These are phyloP conservation scores for Caloenas nicobarica DNA, from an alignment of 2,113 vertebrate genomes.

Conservation along the genomic window DNA sequence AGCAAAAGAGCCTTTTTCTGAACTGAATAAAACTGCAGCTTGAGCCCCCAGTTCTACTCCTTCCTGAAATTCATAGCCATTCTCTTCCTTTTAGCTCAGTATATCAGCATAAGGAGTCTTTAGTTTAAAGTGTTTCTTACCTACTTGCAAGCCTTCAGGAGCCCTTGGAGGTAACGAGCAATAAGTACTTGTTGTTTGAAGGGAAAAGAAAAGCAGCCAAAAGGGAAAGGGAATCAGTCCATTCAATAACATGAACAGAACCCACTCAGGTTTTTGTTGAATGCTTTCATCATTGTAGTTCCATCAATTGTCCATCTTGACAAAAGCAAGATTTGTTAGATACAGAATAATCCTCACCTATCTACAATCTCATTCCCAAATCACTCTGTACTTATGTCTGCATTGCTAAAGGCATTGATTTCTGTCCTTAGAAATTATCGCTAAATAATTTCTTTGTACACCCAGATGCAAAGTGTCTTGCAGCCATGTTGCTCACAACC, in stretches of 20 bases:
- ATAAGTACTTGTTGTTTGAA: not conserved
- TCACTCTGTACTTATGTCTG: not conserved
- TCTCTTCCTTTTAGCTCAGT: not conserved
- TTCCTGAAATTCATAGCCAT: not conserved
- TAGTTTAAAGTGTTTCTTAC: not conserved
- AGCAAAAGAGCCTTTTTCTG: not conserved
- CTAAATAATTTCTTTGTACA: not conserved
- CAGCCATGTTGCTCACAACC: not conserved
- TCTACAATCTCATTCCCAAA: not conserved
- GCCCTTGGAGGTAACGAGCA: not conserved
- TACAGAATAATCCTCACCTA: not conserved
- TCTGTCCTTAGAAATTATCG: not conserved
- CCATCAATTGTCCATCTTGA: not conserved
- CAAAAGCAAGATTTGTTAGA: not conserved
- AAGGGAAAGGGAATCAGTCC: not conserved
- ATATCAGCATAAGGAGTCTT: not conserved
- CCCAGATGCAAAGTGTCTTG: not conserved
- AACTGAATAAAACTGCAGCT: not conserved
- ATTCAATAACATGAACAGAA: not conserved
- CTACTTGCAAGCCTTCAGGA: not conserved
- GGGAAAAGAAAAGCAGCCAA: not conserved
- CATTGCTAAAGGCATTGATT: not conserved
- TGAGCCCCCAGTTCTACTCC: accelerated
- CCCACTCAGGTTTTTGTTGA: not conserved
- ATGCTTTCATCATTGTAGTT: not conserved